phyloP scores from a whole-genome alignment of 2,113 vertebrate species.

The Python bivittatus region DNA sequence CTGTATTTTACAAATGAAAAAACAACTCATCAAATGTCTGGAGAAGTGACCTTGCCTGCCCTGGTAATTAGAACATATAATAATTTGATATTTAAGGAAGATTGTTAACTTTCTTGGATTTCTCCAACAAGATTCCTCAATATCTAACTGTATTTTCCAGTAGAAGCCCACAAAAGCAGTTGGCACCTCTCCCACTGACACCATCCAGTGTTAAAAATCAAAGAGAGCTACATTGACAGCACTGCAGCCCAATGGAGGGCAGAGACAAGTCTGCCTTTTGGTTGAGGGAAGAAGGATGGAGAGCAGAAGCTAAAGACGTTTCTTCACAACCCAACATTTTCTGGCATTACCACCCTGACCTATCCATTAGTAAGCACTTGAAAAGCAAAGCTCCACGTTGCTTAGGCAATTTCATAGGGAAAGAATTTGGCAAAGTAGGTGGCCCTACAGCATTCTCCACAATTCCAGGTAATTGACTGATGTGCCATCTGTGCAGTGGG shows the following conservation, averaged over 20 bases:
- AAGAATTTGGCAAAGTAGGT: background rate
- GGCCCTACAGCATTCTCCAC: background rate
- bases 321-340: background rate
- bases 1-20: background rate
- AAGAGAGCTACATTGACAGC: background rate
- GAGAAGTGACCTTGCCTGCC: background rate
- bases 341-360: background rate
- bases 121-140: background rate
- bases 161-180: no score
- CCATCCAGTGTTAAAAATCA: background rate
- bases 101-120: background rate
- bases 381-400: background rate
- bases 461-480: background rate
- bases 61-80: background rate
- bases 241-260: background rate
- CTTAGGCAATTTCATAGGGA: background rate
- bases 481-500: background rate
- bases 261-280: background rate
- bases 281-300: background rate
- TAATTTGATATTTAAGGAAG: background rate
- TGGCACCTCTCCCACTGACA: background rate
- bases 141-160: no score
- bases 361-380: background rate
- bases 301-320: background rate
- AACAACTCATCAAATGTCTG: background rate